Evolutionary conservation across 2,888 invertebrate genomes (phyloP), one percentile per base, ranked within the genome.

Genomic region (Capitulum mitella): DNA sequence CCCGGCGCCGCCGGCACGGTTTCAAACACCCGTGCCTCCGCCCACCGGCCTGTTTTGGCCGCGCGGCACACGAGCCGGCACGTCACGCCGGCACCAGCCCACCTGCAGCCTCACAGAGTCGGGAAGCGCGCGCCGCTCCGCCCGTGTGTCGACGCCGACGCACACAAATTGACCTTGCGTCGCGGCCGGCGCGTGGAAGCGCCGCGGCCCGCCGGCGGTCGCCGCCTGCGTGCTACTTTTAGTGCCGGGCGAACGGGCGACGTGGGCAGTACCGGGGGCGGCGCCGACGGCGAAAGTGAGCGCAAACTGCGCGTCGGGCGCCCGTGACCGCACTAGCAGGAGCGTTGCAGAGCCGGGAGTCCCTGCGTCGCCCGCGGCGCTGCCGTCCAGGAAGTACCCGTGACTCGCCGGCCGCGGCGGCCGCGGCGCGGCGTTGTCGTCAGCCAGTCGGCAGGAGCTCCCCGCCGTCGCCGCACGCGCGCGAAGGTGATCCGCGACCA

Each of bases 11-110:
- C 43, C 61, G n/a, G 70, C 22, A 3, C 22, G 22, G 37, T 34
- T 70, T 70, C 70, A 70, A 70, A 22, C 70, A 70, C 34, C 10
- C 34, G 70, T 70, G 70, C 70, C 70, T 5, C 34, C 70, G 29
- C 0, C 6, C 37, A 12, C 22, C 26, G 34, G 1, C 29, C 26
- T 70, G 70, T 61, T 61, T 61, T 3, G 61, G 32, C 61, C 29
- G 32, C 32, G 2, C 61, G 29, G 51, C 51, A 61, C 61, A 26
- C 32, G 54, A 51, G 51, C 54, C 22, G n/a, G n/a, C n/a, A n/a
- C n/a, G n/a, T n/a, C 54, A 10, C n/a, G n/a, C 54, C 54, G 54
- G 22, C 54, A n/a, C 54, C 26, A 43, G 43, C 22, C 3, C 54
- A n/a, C 54, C 54, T 1, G 51, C 46, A 14, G 8, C 10, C 46